Percentiles rank a stretch among this genome's conserved stretches.
phyloP scores from a whole-genome alignment of 2,113 vertebrate species.

The Phodopus roborovskii region DNA sequence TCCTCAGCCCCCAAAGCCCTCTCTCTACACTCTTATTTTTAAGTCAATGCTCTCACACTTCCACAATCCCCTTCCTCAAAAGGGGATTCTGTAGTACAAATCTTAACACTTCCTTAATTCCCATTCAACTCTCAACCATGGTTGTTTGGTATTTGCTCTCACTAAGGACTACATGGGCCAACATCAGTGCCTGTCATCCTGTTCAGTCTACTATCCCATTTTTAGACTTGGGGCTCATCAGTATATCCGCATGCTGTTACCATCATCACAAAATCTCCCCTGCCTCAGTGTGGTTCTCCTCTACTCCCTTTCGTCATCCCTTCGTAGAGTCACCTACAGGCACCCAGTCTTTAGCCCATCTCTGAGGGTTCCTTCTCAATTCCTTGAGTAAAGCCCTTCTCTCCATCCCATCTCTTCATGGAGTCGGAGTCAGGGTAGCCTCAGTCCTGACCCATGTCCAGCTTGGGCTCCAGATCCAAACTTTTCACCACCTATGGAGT shows the following conservation, averaged over 20 bases:
- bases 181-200: not conserved
- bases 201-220: not conserved
- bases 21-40: not conserved
- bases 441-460: slow-evolving; percentile 7
- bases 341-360: not conserved
- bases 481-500: not conserved
- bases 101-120: not conserved
- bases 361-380: not conserved
- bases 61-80: not conserved
- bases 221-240: not conserved
- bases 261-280: not conserved
- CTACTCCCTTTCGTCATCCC: not conserved
- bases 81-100: not conserved
- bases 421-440: not conserved
- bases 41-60: not conserved
- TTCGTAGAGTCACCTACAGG: not conserved
- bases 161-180: not conserved
- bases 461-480: not conserved
- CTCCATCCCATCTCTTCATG: not conserved
- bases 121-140: rapidly evolving
- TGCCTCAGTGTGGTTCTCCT: not conserved
- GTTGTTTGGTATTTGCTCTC: not conserved
- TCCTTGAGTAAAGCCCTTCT: not conserved
- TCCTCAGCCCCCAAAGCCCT: not conserved
- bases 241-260: rapidly evolving